phyloP scores from a whole-genome alignment of 2,888 invertebrate genomes.

The Theristus sp. region DNA sequence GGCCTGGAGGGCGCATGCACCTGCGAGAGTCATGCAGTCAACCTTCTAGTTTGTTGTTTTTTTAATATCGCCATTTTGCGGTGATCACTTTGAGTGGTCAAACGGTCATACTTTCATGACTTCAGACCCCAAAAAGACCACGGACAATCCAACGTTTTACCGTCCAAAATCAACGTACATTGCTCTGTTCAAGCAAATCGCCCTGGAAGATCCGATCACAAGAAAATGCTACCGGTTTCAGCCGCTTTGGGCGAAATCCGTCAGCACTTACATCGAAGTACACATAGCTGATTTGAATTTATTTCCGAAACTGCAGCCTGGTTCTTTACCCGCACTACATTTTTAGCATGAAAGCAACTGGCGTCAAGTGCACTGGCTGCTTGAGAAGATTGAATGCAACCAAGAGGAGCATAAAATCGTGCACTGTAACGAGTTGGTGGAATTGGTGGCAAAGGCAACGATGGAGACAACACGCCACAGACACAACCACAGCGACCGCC shows the following conservation, averaged over 20 bases:
- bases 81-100: not conserved
- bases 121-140: conserved; percentile 8
- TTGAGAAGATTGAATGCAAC: conserved; percentile 5
- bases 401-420: no score
- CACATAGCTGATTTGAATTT: no score
- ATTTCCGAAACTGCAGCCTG: no score
- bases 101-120: not conserved
- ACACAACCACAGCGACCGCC: no score
- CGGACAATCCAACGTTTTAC: conserved; percentile 24
- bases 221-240: conserved; percentile 17
- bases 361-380: conserved; percentile 6
- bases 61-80: not conserved
- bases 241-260: conserved; percentile 24
- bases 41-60: conserved; percentile 33
- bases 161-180: conserved; percentile 25
- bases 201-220: not conserved
- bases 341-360: conserved; percentile 4
- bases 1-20: conserved; percentile 36
- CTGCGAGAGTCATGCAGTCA: conserved; percentile 40
- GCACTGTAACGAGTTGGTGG: no score
- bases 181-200: conserved; percentile 10
- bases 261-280: conserved; percentile 23
- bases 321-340: no score
- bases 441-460: no score
- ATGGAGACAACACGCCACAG: no score